phyloP scores from a whole-genome alignment of 30 jellyfish, hydroid and myxozoan species.

The Sanderia malayensis region DNA sequence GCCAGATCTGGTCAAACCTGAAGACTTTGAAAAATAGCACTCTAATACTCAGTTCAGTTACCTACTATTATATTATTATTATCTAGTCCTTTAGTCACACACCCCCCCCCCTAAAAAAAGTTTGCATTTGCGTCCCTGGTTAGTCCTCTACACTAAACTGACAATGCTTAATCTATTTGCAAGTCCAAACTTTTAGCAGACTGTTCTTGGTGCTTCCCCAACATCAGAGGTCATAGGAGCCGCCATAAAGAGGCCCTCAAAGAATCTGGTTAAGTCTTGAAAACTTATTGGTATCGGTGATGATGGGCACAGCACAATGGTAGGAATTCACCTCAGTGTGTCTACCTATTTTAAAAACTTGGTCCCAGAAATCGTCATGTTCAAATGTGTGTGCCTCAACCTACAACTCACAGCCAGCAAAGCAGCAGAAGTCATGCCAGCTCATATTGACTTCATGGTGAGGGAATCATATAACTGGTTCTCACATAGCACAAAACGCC shows the following conservation, averaged over 20 bases:
- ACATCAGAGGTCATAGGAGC: constrained; percentile 19
- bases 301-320: constrained; percentile 30
- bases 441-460: constrained; percentile 20
- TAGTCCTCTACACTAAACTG: background rate
- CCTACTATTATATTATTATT: too few species aligned
- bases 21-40: too few species aligned
- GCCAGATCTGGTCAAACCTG: too few species aligned
- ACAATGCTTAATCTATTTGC: background rate
- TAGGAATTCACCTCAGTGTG: constrained; percentile 26
- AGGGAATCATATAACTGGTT: constrained; percentile 23
- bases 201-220: background rate
- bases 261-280: constrained; percentile 27
- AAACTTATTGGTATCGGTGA: constrained; percentile 13
- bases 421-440: constrained; percentile 32
- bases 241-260: constrained; percentile 12
- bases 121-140: too few species aligned
- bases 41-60: too few species aligned
- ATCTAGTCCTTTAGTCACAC: too few species aligned
- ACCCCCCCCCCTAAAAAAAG: too few species aligned
- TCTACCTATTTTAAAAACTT: constrained; percentile 25
- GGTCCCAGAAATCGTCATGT: constrained; percentile 18
- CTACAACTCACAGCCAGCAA: constrained; percentile 31
- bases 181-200: constrained; percentile 15
- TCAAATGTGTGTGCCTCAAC: constrained; percentile 2
- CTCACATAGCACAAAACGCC: constrained; percentile 36